A percentile compares a stretch with the other conserved stretches of the same genome.
These are phyloP conservation scores for Micromys minutus DNA, from an alignment of 2,113 vertebrate species.

Conservation along the genomic window DNA sequence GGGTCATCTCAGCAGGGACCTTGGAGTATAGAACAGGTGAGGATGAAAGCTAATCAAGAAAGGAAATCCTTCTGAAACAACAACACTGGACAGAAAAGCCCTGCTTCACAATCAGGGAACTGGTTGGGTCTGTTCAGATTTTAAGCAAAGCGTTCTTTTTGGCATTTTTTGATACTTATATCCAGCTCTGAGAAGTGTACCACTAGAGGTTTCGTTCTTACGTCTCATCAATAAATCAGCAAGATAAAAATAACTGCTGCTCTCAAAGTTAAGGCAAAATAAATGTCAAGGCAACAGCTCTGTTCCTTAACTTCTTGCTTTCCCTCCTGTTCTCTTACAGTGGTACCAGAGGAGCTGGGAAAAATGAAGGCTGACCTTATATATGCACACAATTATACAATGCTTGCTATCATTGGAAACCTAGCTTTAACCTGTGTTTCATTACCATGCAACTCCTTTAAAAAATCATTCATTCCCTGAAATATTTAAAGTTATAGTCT, in stretches of 20 bases:
- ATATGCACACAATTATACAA: conserved; percentile 55
- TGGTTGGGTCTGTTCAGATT: conserved; percentile 61
- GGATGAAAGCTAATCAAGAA: conserved; percentile 72
- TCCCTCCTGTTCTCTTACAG: not conserved
- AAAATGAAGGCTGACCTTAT: conserved; percentile 26
- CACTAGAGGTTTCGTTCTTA: conserved; percentile 53
- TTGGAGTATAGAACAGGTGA: conserved; percentile 57
- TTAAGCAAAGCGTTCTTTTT: conserved; percentile 27
- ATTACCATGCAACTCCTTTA: not conserved
- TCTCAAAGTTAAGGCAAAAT: conserved; percentile 54
- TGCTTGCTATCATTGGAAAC: conserved; percentile 66
- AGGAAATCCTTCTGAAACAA: conserved; percentile 65
- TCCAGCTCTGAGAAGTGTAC: conserved; percentile 49
- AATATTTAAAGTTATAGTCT: not conserved
- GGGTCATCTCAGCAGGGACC: conserved; percentile 65
- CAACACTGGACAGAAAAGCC: conserved; percentile 44
- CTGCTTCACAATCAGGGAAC: conserved; percentile 56
- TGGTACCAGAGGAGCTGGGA: not conserved
- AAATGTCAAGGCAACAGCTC: conserved; percentile 54
- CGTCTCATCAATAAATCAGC: conserved; percentile 72
- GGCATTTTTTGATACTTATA: conserved; percentile 50
- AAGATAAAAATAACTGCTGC: conserved; percentile 73
- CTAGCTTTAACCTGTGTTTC: not conserved
- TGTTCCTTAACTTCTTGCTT: conserved; percentile 38
- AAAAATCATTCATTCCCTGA: not conserved